Base-by-base conservation (phyloP, 2,888 invertebrate species). In the Habroteleia sp. region DNA sequence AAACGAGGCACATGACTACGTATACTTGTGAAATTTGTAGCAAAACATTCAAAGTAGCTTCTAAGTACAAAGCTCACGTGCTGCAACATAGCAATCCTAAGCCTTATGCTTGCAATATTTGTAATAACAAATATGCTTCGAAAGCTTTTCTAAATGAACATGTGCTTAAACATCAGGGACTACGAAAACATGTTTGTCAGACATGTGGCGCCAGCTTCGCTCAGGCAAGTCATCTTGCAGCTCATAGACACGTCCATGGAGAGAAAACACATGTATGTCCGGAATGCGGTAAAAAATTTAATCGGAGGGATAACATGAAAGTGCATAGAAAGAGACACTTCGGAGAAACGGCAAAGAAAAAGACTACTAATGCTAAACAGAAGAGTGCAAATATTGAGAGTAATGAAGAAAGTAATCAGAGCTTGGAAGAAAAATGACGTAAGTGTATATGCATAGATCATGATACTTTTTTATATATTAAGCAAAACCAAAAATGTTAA, bases 241-340 rank as follows among this genome's bases (percentile, higher is more conserved):
- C 88, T 1, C 88, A 88, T 73, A 80, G 87, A 44, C 86, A 88
- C 60, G 88, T 88, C 7, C 88, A 88, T 27, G 88, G 86, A 6
- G 88, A 88, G 58, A 88, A 88, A 62, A 87, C 82, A 11, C 87
- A 88, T 71, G 85, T 83, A 0, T 88, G 88, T 65, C 85, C 88
- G 0, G 88, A 88, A 25, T 88, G 88, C 50, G 88, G 88, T 0
- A 81, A 87, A 17, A 85, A 84, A 68, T 88, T 88, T 44, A 88
- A 88, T 65, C 80, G 88, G 4, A 82, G 87, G n/a, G 88, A 88
- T 25, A 88, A 88, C 23, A 88, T 88, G 88, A 88, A 88, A 60
- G 88, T 88, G 23, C 88, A 88, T 41, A 80, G 85, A 41, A 87
- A 85, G 77, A 81, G 88, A 66, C 88, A 88, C 72, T 84, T 87